Conservation (phyloP, 2,113 vertebrate genomes). For the Psephotus haematonotus region DNA sequence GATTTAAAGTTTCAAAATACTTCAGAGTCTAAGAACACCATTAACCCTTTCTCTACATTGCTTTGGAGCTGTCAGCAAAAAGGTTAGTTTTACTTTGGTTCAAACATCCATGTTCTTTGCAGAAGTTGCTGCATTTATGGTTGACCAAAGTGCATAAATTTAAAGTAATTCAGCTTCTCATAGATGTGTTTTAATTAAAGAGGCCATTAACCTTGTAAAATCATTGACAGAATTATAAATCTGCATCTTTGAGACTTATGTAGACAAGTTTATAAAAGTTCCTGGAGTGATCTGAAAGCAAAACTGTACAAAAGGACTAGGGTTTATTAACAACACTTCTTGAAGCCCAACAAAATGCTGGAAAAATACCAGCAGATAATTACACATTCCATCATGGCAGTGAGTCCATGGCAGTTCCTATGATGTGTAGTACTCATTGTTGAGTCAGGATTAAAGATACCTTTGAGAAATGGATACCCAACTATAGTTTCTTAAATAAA, state of each 20-base stretch:
- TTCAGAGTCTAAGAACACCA: neutral
- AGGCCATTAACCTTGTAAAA: slow-evolving; percentile 28
- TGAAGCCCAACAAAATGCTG: neutral
- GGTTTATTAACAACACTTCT: neutral
- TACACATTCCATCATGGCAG: neutral
- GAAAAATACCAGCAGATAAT: neutral
- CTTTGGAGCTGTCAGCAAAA: neutral
- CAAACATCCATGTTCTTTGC: neutral
- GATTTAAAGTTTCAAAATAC: neutral
- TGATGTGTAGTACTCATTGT: neutral
- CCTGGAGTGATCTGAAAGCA: neutral
- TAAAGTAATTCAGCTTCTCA: neutral
- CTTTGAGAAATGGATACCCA: neutral
- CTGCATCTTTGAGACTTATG: neutral
- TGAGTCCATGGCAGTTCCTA: neutral
- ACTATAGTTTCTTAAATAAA: neutral
- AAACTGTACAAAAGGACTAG: neutral
- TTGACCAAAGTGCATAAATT: neutral
- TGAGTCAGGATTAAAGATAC: neutral
- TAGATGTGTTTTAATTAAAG: slow-evolving; percentile 14
- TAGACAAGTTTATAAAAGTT: slow-evolving; percentile 20
- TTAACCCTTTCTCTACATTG: neutral
- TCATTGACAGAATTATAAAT: slow-evolving; percentile 12
- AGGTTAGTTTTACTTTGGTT: neutral
- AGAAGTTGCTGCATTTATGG: neutral